These are phyloP conservation scores for Globia sparganii DNA, from an alignment of 2,888 invertebrate species.

Conservation along the genomic window DNA sequence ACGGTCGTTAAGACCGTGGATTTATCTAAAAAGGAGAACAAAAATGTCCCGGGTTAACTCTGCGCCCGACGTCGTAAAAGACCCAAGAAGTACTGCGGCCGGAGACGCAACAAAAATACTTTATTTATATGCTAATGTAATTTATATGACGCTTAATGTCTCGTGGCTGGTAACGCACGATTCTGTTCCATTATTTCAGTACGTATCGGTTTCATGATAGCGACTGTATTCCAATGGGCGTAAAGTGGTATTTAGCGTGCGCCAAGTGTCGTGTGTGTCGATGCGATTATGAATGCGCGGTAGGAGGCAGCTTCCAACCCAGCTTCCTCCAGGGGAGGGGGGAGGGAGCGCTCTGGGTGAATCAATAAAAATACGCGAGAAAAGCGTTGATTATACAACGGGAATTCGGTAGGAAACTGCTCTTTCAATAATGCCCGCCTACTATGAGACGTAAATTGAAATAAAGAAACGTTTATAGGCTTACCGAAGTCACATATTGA, in stretches of 20 bases:
- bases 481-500: constrained; percentile 71
- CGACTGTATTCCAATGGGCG: constrained; percentile 74
- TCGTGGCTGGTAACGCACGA: constrained; percentile 90
- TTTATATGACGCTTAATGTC: constrained; percentile 91
- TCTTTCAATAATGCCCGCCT: constrained; percentile 81
- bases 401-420: constrained; percentile 84
- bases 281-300: constrained; percentile 90
- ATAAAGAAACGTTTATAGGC: constrained; percentile 74
- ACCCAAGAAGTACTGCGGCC: constrained; percentile 82
- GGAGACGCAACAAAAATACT: constrained; percentile 89
- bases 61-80: constrained; percentile 86
- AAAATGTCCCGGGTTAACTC: constrained; percentile 87
- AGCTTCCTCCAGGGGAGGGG: constrained; percentile 82
- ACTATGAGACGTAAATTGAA: constrained; percentile 77
- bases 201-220: constrained; percentile 64
- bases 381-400: constrained; percentile 90
- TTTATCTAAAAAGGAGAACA: constrained; percentile 90
- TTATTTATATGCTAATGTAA: constrained; percentile 91
- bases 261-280: constrained; percentile 83
- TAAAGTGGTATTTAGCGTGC: constrained; percentile 80
- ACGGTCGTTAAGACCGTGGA: constrained; percentile 88
- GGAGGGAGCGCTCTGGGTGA: constrained; percentile 79
- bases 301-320: constrained; percentile 89
- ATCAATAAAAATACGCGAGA: constrained; percentile 90
- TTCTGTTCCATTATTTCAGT: constrained; percentile 87